Base-by-base conservation (phyloP, 1,140 invertebrate species). In the Anastrepha obliqua region DNA sequence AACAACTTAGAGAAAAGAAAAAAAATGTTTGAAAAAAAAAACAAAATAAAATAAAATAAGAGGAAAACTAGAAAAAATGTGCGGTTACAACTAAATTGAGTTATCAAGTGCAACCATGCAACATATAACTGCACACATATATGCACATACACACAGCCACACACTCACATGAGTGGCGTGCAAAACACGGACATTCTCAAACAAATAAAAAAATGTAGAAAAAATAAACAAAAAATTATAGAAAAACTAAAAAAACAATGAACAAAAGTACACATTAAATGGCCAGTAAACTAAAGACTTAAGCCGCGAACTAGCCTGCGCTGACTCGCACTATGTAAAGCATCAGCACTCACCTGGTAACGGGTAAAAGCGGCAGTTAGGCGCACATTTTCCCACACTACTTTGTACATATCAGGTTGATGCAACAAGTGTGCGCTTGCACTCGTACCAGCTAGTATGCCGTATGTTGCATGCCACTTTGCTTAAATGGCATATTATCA, bases 331-430 rank as follows among this genome's bases (percentile, higher is more conserved):
- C 47, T 81, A 55, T 81, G 74, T 81, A 81, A 51, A 81, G 74
- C 74, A 81, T 5, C 3, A 67, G 8, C 67, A 44, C 67, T 47
- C 67, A 62, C 60, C 7, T 62, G 15, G 67, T 74, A 74, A 74
- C 47, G 74, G 47, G 74, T 55, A 81, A 81, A 81, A 81, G 74
- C 47, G 74, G 74, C 74, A 81, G 74, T 81, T 55, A 55, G 47
- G 74, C 74, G 74, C 74, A 81, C 74, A 81, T 81, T 81, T 81
- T 81, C 74, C 74, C 74, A 81, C 74, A 81, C 74, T 55, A 81
- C 74, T 81, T 74, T 55, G 74, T n/a, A 55, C 74, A 81, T 81
- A 81, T 81, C 47, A 17, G 47, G 44, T 81, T 42, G n/a, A 11
- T 81, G 74, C 47, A 55, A 81, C 47, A 55, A 55, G 44, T 81